These are phyloP conservation scores for Orussus abietinus DNA, from an alignment of 1,140 invertebrate genomes.

Conservation along the genomic window DNA sequence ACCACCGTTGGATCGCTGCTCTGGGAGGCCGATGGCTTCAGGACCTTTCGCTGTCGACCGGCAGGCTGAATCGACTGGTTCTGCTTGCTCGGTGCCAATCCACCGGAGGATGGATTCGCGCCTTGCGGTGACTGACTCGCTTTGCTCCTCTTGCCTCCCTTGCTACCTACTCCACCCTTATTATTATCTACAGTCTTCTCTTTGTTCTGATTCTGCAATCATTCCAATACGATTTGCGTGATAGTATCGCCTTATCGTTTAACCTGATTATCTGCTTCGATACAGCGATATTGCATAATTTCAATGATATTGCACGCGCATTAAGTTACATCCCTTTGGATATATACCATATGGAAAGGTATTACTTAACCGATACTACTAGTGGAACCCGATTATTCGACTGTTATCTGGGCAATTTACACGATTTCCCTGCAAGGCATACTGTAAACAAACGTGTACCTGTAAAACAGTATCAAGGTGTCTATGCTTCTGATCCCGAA, in stretches of 20 bases:
- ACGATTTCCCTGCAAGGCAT: neutral
- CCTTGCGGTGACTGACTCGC: constrained; percentile 39
- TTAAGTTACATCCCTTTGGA: too few relatives aligned
- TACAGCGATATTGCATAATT: neutral
- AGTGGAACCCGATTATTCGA: too few relatives aligned
- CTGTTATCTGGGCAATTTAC: neutral
- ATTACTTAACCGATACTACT: too few relatives aligned
- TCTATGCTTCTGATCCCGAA: constrained; percentile 65
- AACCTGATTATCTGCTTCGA: neutral
- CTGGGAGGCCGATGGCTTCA: constrained; percentile 32
- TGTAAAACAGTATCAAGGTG: constrained; percentile 30
- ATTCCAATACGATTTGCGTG: neutral
- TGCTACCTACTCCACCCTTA: constrained; percentile 23
- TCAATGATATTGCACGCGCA: too few relatives aligned
- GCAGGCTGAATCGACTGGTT: constrained; percentile 22
- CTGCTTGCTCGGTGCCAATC: constrained; percentile 21
- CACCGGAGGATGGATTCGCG: constrained; percentile 10
- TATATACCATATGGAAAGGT: too few relatives aligned
- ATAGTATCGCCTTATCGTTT: too few relatives aligned
- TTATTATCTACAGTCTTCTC: constrained; percentile 37
- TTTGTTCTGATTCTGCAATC: constrained; percentile 37
- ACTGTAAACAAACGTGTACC: too few relatives aligned
- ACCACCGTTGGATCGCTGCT: constrained; percentile 29
- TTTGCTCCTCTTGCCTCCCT: constrained; percentile 39
- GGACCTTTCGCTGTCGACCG: constrained; percentile 35